A percentile compares a stretch with the other conserved stretches of the same genome.
These are phyloP conservation scores for Oscheius sp. DNA, from an alignment of 2,888 invertebrate genomes.

Conservation along the genomic window DNA sequence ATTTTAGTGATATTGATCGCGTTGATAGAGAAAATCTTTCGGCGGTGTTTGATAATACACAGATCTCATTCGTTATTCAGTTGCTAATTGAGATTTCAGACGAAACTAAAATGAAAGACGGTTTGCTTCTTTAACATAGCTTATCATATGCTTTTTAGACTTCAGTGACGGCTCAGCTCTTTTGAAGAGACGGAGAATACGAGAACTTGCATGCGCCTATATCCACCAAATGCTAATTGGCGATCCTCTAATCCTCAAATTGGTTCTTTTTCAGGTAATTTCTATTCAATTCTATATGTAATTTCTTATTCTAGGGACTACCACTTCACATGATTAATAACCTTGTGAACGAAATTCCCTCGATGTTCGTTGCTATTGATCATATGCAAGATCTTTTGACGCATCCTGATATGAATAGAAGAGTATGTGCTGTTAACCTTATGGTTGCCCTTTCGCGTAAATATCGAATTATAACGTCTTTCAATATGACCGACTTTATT, in stretches of 20 bases:
- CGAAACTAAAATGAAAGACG: conserved; percentile 40
- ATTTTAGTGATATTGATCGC: conserved; percentile 37
- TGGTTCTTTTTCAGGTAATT: conserved; percentile 40
- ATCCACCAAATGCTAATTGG: conserved; percentile 46
- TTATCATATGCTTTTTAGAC: conserved; percentile 16
- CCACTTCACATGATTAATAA: conserved; percentile 40
- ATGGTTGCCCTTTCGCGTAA: conserved; percentile 41
- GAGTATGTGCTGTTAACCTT: conserved; percentile 40
- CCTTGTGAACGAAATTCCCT: conserved; percentile 44
- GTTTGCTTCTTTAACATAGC: not conserved
- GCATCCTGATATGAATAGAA: conserved; percentile 34
- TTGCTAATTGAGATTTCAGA: conserved; percentile 47
- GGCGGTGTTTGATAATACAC: conserved; percentile 34
- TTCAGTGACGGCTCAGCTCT: conserved; percentile 15
- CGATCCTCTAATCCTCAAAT: conserved; percentile 38
- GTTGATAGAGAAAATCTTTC: conserved; percentile 41
- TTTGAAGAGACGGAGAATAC: conserved; percentile 31
- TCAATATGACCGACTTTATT: conserved; percentile 30
- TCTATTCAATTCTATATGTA: not conserved
- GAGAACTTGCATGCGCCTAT: conserved; percentile 37
- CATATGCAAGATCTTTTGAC: conserved; percentile 38
- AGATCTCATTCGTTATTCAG: conserved; percentile 40
- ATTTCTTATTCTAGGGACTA: conserved; percentile 30
- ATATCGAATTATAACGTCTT: conserved; percentile 39
- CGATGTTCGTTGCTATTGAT: conserved; percentile 37